Evolutionary conservation across 2,113 vertebrate genomes (phyloP), one percentile per base, ranked within the genome.

Genomic region (Sinocyclocheilus anophthalmus): DNA sequence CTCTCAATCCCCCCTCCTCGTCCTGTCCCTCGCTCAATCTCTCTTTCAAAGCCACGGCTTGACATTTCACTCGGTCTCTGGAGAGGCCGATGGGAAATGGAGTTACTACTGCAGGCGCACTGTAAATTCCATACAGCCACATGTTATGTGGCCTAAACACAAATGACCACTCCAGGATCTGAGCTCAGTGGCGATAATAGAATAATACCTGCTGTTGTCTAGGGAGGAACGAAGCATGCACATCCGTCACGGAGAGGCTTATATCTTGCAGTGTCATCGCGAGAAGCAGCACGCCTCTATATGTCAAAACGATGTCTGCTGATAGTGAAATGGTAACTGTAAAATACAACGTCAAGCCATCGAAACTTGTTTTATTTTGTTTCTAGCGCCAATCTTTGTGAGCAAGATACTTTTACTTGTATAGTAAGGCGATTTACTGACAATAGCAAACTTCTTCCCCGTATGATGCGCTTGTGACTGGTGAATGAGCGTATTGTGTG

Each of bases 81-180:
- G 97, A 97, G 97, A 99, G 95, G 93, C 95, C 95, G 94, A 95
- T 95, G 95, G 94, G 96, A 98, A 98, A 99, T 98, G 96, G 96
- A 98, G 97, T 98, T 97, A 97, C 96, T 96, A 96, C 96, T 96
- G 96, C 95, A 96, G 96, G 94, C 96, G 95, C 96, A 97, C 97
- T 97, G 98, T 97, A 99, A 99, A 99, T 99, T 99, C 96, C 97
- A 97, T 95, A 95, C 97, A 97, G 97, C 96, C 97, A 90, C 94
- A 96, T 97, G 98, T 97, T 97, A 98, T 96, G 97, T 97, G 97
- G 96, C 97, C 97, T 97, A 97, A 95, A 98, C 97, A 95, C 96
- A 97, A 97, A 98, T 96, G 97, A 97, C 97, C 97, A 97, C 96
- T 94, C 94, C 95, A 94, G 96, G 96, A 91, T 92, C 91, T 84